Evolutionary conservation across 2,888 invertebrate genomes (phyloP).

Genomic region (Thymelicus lineola): DNA sequence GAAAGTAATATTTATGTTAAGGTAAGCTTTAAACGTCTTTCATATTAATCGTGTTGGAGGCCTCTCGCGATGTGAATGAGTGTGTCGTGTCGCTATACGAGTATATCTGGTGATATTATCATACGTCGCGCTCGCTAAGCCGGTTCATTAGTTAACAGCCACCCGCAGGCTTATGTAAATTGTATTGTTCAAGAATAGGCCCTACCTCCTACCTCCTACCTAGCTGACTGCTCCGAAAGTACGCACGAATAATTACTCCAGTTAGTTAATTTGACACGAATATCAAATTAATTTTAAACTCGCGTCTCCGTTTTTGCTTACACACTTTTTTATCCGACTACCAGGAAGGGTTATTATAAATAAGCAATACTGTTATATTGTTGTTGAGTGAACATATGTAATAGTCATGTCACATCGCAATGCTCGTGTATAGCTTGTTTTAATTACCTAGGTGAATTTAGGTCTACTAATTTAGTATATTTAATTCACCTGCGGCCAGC

Average conservation of each 20-base stretch:
- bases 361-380: too few species aligned
- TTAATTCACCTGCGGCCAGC: too few species aligned
- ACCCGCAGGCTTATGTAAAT: slow-evolving; percentile 65
- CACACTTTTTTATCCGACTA: neutral
- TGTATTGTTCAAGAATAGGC: slow-evolving; percentile 53
- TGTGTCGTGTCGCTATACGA: neutral
- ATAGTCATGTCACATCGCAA: too few species aligned
- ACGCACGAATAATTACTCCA: slow-evolving; percentile 18
- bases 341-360: too few species aligned
- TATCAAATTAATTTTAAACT: slow-evolving; percentile 25
- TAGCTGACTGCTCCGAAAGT: slow-evolving; percentile 18
- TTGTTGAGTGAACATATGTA: too few species aligned
- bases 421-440: too few species aligned
- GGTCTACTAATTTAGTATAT: too few species aligned
- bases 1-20: neutral
- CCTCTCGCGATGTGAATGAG: slow-evolving; percentile 6
- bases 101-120: slow-evolving; percentile 32
- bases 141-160: slow-evolving; percentile 38
- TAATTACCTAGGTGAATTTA: too few species aligned
- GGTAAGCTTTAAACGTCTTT: slow-evolving; percentile 3
- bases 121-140: slow-evolving; percentile 28
- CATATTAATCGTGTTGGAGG: slow-evolving; percentile 29
- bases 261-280: slow-evolving; percentile 31
- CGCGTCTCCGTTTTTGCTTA: slow-evolving; percentile 5
- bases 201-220: neutral